Base-by-base conservation (phyloP, 2,797 vertebrate genomes). In the Graptemys geographica region DNA sequence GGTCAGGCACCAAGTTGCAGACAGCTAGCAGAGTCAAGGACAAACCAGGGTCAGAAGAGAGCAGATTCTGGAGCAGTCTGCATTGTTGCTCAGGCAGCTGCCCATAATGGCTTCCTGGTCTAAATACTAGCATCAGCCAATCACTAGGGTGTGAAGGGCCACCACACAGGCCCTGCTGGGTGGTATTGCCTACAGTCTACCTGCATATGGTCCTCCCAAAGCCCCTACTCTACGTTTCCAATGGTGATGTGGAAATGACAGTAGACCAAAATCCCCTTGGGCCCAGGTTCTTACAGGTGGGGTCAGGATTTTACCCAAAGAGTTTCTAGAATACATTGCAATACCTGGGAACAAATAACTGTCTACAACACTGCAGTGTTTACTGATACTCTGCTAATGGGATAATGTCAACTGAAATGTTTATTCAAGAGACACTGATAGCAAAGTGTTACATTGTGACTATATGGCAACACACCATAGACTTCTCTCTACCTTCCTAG, bases 391-490 rank as follows among this genome's bases (percentile, higher is more conserved):
- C 49, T 56, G 15, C 74, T 51, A 51, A 87, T 31, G 44, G 83
- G 78, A 18, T 92, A 41, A 53, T 6, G 41, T 59, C 90, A 95
- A 92, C 57, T 89, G 80, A 87, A 88, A 79, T 3, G 59, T 92
- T 92, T 88, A 69, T 88, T 92, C 5, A 27, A 51, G 81, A 87
- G 65, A 82, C n/a, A 31, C 47, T 1, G 2, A 37, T 9, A 92
- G 79, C 65, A 94, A 57, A 95, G 88, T 53, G 49, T 76, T 19
- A 81, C 72, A 28, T 11, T 84, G 51, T 23, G 51, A 72, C 31
- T 59, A 87, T 49, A 31, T 85, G 41, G 57, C 37, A 57, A 65
- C 27, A 10, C 0, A 84, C 27, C 79, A 95, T 81, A 80, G 56
- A 88, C 82, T 49, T 81, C 55, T 85, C n/a, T 7, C 23, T n/a